Evolutionary conservation across 2,113 vertebrate genomes (phyloP).

Genomic region (Xenotilapia longispinis): DNA sequence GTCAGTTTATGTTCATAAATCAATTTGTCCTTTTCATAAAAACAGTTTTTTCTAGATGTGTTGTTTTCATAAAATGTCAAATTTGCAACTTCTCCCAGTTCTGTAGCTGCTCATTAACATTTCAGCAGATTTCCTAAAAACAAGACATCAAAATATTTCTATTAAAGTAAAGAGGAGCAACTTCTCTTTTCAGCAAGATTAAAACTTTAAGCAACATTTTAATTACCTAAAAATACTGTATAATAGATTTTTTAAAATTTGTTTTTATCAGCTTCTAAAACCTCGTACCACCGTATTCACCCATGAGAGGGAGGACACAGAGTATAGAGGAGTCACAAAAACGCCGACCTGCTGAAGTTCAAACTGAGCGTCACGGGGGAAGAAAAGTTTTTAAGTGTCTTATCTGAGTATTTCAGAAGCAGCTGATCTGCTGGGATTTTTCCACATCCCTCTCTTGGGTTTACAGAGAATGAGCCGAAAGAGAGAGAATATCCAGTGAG

Average conservation of each 20-base stretch:
- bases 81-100: not conserved
- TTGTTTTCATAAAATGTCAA: not conserved
- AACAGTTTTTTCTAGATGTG: rapidly evolving
- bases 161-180: not conserved
- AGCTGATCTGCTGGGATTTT: not conserved
- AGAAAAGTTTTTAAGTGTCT: not conserved
- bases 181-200: not conserved
- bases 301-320: not conserved
- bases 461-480: not conserved
- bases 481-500: not conserved
- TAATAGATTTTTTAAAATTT: not conserved
- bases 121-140: not conserved
- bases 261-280: not conserved
- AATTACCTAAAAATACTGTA: not conserved
- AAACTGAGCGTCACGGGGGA: not conserved
- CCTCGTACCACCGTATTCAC: not conserved
- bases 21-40: not conserved
- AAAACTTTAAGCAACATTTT: not conserved
- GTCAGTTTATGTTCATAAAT: not conserved
- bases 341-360: rapidly evolving
- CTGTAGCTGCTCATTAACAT: not conserved
- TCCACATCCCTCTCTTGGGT: not conserved
- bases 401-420: not conserved
- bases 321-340: not conserved
- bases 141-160: not conserved